Conservation (phyloP, 2,888 invertebrate species). For the Aporophyla nigra region DNA sequence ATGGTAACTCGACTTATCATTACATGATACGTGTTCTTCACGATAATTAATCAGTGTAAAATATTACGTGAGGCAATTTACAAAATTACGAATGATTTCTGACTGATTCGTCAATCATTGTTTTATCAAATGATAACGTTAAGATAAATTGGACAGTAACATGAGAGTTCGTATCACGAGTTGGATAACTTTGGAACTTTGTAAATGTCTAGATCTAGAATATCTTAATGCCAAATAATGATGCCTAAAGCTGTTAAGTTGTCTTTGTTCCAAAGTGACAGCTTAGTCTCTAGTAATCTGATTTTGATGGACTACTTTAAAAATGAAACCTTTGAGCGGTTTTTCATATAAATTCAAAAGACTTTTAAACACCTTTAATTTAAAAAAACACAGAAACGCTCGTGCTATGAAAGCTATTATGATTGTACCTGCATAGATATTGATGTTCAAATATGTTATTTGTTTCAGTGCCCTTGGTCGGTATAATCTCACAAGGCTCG, state of each 20-base stretch:
- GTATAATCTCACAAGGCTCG: conserved; percentile 87
- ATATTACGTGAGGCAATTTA: conserved; percentile 20
- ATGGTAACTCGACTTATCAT: conserved; percentile 13
- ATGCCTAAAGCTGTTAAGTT: conserved; percentile 16
- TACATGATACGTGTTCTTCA: conserved; percentile 22
- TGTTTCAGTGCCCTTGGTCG: conserved; percentile 85
- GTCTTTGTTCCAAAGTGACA: neutral
- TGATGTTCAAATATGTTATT: conserved; percentile 34
- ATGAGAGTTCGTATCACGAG: conserved; percentile 18
- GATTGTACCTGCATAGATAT: neutral
- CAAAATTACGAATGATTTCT: conserved; percentile 36
- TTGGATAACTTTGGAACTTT: conserved; percentile 4
- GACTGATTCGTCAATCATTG: conserved; percentile 41
- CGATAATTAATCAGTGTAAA: neutral
- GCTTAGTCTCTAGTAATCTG: neutral
- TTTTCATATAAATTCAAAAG: neutral
- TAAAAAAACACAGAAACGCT: neutral
- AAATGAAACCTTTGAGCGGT: neutral
- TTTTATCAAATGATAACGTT: conserved; percentile 39
- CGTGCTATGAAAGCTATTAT: too few relatives aligned
- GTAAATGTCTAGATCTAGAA: conserved; percentile 28
- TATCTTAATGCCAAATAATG: conserved; percentile 28
- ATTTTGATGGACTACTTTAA: neutral
- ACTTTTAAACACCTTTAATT: neutral
- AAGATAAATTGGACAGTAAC: conserved; percentile 36